A percentile compares a stretch with the other conserved stretches of the same genome.
phyloP scores from a whole-genome alignment of 2,888 invertebrate genomes.

The Trichogramma dendrolimi region DNA sequence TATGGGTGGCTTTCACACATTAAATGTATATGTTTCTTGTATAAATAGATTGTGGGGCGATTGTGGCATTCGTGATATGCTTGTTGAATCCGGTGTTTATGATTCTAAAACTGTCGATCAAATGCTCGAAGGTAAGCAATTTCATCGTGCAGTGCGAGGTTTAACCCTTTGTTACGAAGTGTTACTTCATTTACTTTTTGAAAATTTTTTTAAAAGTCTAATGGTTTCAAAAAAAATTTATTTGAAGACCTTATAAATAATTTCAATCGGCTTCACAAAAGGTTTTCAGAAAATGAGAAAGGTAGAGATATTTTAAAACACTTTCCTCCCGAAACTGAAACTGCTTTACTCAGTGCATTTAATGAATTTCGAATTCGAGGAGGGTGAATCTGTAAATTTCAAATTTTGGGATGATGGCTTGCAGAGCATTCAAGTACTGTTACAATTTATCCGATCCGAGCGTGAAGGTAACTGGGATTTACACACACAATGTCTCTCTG shows the following conservation, averaged over 20 bases:
- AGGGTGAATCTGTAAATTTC: too few species aligned
- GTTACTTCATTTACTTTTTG: background rate
- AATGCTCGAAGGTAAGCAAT: background rate
- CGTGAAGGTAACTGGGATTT: slow-evolving; percentile 1
- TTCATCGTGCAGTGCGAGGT: background rate
- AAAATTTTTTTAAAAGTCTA: background rate
- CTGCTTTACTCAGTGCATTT: too few species aligned
- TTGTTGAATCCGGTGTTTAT: slow-evolving; percentile 2
- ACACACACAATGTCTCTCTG: background rate
- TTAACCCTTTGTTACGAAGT: slow-evolving; percentile 1
- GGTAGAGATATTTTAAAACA: too few species aligned
- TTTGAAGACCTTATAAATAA: too few species aligned
- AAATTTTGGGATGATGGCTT: background rate
- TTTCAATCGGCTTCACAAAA: too few species aligned
- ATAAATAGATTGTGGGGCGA: background rate
- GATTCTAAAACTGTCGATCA: background rate
- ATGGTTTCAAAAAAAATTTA: too few species aligned
- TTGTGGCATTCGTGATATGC: background rate
- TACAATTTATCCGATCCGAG: slow-evolving; percentile 4
- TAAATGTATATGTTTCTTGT: background rate
- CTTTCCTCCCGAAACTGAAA: too few species aligned
- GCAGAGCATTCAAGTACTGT: background rate
- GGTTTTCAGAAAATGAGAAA: too few species aligned
- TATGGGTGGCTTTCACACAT: background rate
- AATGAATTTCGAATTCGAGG: too few species aligned